Evolutionary conservation across 1,140 invertebrate genomes (phyloP).

Genomic region (Drosophila lacertosa): DNA sequence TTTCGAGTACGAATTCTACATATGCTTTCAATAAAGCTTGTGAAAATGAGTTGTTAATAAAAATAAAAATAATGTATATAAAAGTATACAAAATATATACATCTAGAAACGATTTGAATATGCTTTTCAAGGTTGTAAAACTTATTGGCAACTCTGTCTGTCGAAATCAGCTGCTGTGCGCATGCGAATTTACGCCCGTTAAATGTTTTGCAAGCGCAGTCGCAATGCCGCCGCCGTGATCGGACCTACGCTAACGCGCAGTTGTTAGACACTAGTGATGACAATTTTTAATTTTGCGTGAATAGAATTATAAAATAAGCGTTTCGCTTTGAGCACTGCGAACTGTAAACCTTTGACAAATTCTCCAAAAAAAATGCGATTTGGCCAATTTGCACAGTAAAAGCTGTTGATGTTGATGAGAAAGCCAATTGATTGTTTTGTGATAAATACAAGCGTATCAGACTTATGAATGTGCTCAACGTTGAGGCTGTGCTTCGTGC

Average conservation of each 20-base stretch:
- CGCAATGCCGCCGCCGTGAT: slow-evolving; percentile 44
- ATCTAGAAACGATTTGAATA: not conserved
- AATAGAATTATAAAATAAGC: slow-evolving; percentile 1
- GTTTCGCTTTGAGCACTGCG: not conserved
- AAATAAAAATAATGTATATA: too few species aligned
- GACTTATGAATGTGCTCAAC: slow-evolving; percentile 15
- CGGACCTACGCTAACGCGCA: slow-evolving; percentile 16
- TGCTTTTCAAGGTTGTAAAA: not conserved
- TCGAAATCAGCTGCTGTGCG: slow-evolving; percentile 30
- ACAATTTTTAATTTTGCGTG: slow-evolving; percentile 12
- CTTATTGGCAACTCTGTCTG: slow-evolving; percentile 17
- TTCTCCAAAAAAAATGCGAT: slow-evolving; percentile 3
- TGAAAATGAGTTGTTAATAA: not conserved
- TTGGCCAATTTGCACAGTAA: not conserved
- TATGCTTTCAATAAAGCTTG: not conserved
- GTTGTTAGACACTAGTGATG: slow-evolving; percentile 16
- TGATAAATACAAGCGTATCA: slow-evolving; percentile 15
- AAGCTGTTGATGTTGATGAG: slow-evolving; percentile 25
- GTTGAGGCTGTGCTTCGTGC: slow-evolving; percentile 22
- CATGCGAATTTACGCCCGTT: slow-evolving; percentile 45
- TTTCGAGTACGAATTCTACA: not conserved
- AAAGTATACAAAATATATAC: not conserved
- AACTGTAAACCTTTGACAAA: slow-evolving; percentile 2
- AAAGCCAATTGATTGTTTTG: slow-evolving; percentile 7
- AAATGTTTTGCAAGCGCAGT: slow-evolving; percentile 43